phyloP scores from a whole-genome alignment of 2,113 vertebrate genomes.

The Charadrius vociferus region DNA sequence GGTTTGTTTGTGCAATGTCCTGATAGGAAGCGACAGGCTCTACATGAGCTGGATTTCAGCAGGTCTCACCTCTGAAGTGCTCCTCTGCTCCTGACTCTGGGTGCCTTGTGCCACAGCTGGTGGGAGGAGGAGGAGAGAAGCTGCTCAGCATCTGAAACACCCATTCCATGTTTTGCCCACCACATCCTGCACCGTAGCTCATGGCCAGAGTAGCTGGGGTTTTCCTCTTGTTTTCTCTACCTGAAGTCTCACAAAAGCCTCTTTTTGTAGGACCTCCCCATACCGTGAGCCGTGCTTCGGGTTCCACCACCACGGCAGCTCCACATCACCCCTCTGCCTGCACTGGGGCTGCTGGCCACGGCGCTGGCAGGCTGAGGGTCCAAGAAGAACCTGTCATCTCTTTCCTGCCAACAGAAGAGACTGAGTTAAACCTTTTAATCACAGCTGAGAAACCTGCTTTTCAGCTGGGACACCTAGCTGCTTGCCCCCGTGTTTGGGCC shows the following conservation, averaged over 20 bases:
- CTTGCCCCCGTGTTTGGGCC: background rate
- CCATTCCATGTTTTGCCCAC: background rate
- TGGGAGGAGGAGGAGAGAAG: background rate
- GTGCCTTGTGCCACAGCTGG: background rate
- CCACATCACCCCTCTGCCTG: background rate
- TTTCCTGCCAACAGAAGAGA: background rate
- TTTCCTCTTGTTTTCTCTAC: background rate
- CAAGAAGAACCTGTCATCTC: background rate
- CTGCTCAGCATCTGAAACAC: background rate
- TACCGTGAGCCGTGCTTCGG: fast-evolving
- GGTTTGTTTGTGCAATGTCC: background rate
- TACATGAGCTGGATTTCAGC: background rate
- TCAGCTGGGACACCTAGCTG: background rate
- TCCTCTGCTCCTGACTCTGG: background rate
- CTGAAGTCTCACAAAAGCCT: background rate
- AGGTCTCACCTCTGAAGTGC: background rate
- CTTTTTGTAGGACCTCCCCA: background rate
- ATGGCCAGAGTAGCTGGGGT: fast-evolving
- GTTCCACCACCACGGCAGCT: background rate
- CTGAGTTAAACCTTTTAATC: background rate
- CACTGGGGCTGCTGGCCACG: fast-evolving
- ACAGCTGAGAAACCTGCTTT: background rate
- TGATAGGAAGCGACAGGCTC: background rate
- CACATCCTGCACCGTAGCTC: background rate
- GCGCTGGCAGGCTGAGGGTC: fast-evolving